These are phyloP conservation scores for Sisyra nigra DNA, from an alignment of 2,888 invertebrate species.

Conservation along the genomic window DNA sequence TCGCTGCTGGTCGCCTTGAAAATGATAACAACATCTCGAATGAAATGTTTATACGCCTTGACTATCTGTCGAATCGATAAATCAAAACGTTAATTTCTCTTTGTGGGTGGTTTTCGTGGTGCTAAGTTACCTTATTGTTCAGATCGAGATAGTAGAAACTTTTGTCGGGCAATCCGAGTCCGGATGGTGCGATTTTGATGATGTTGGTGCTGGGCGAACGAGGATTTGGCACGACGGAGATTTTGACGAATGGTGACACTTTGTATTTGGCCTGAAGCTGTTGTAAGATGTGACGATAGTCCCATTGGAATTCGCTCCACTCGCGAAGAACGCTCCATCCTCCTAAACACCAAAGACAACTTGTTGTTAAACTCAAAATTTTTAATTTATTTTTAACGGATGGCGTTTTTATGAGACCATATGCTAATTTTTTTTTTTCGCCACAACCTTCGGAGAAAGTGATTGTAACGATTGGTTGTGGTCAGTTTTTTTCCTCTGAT, in stretches of 20 bases:
- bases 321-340: conserved; percentile 33
- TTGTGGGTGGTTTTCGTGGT: background rate
- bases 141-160: conserved; percentile 31
- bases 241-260: conserved; percentile 33
- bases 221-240: conserved; percentile 33
- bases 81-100: background rate
- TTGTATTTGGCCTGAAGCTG: conserved; percentile 30
- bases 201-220: conserved; percentile 26
- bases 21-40: conserved; percentile 30
- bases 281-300: conserved; percentile 23
- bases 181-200: conserved; percentile 34
- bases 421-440: no score
- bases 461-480: no score
- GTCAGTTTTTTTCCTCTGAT: no score
- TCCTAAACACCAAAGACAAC: conserved; percentile 19
- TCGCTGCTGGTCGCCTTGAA: conserved; percentile 29
- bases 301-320: conserved; percentile 27
- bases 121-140: conserved; percentile 24
- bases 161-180: conserved; percentile 34
- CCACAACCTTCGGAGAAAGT: no score
- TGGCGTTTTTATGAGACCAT: no score
- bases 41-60: conserved; percentile 30
- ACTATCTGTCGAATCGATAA: conserved; percentile 25
- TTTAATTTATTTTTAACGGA: no score
- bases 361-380: background rate